Evolutionary conservation across 2,797 vertebrate genomes (phyloP), one percentile per base, ranked within the genome.

Genomic region (Harpagifer antarcticus): DNA sequence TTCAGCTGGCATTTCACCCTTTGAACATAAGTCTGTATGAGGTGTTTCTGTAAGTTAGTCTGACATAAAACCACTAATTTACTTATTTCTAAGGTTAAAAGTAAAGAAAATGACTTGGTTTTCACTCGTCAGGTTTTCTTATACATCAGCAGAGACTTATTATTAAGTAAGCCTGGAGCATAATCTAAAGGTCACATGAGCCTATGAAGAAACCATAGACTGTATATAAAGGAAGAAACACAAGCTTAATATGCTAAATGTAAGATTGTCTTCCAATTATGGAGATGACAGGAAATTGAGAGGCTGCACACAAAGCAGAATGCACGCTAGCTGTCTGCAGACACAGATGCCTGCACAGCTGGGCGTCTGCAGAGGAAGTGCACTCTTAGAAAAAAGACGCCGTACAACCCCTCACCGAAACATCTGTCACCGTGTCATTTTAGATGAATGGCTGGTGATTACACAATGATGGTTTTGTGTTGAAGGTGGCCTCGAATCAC

Each of bases 271-370:
- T 72, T 76, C 33, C 57, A 65, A 80, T 82, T 65, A 66, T 68
- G 68, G 58, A 68, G 60, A 79, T 79, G 44, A 59, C 23, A 45
- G 63, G 66, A 73, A 83, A 85, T 84, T 76, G 47, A 80, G 69
- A 80, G 73, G 83, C 72, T 72, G 81, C 86, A 78, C 64, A 75
- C 72, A 63, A 89, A 87, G 86, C 77, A 61, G 74, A 87, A 82
- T 74, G 65, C 31, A 37, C 13, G 68, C 74, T 78, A 55, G 79
- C 80, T 82, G 82, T 89, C 84, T 80, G 85, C 60, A 70, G 63
- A 86, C 84, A 47, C 89, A 91, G 89, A 84, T 89, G 90, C 82
- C 58, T 4, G 76, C 90, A 85, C 89, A 92, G 90, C 88, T 88
- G 87, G 89, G 74, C 44, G 54, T 80, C 85, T 72, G 86, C 71